Percentiles rank a stretch among this genome's conserved stretches.
Conservation (phyloP, 1,140 invertebrate genomes). For the Pogonomyrmex barbatus region DNA sequence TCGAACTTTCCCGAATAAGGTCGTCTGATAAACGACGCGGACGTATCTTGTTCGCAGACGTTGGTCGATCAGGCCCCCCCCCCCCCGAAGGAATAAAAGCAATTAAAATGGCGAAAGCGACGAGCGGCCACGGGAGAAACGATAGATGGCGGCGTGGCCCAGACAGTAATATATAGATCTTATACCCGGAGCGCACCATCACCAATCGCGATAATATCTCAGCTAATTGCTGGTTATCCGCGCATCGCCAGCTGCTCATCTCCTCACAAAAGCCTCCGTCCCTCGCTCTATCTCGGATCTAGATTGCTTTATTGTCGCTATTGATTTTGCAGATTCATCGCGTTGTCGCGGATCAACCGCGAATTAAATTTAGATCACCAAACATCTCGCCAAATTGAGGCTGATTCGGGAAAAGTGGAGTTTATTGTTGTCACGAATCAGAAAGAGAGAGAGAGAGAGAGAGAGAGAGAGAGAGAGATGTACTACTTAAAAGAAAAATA, state of each 20-base stretch:
- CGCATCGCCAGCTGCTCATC: constrained; percentile 44
- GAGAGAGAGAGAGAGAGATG: too few relatives aligned
- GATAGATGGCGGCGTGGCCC: not conserved
- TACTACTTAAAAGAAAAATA: not conserved
- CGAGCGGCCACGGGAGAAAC: not conserved
- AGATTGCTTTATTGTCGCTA: constrained; percentile 48
- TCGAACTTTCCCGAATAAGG: constrained; percentile 53
- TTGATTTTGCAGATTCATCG: constrained; percentile 23
- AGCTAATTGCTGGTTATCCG: constrained; percentile 70
- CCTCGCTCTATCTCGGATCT: not conserved
- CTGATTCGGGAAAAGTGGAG: not conserved
- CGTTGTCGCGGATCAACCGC: constrained; percentile 1
- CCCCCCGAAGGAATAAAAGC: constrained; percentile 11
- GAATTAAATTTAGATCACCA: constrained; percentile 30
- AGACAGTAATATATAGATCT: constrained; percentile 70
- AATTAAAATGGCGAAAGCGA: constrained; percentile 41
- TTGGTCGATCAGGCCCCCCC: constrained; percentile 11
- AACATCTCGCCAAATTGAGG: constrained; percentile 8
- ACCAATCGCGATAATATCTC: constrained; percentile 71
- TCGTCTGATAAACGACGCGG: constrained; percentile 49
- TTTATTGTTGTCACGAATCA: not conserved
- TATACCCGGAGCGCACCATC: constrained; percentile 38
- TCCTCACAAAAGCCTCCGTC: constrained; percentile 15
- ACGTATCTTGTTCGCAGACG: constrained; percentile 40
- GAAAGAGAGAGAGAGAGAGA: too few relatives aligned